These are phyloP conservation scores for Sorex araneus DNA, from an alignment of 2,113 vertebrate genomes.

Conservation along the genomic window DNA sequence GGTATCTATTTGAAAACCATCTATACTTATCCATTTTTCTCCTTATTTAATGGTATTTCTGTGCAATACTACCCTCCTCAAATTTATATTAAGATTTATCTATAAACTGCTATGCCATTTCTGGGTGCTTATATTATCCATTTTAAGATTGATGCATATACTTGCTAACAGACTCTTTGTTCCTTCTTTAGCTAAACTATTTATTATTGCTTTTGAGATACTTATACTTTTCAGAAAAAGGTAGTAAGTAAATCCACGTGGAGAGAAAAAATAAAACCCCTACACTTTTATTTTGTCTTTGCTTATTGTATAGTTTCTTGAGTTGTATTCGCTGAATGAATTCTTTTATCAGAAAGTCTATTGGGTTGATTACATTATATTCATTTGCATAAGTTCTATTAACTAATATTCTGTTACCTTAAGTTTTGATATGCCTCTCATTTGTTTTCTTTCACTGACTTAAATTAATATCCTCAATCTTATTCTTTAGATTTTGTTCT, in stretches of 20 bases:
- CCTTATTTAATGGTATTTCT: neutral
- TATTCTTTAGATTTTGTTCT: constrained; percentile 8
- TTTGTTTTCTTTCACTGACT: constrained; percentile 15
- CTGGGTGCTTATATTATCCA: neutral
- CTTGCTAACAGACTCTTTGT: constrained; percentile 22
- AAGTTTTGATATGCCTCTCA: neutral
- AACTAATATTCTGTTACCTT: constrained; percentile 38
- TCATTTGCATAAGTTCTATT: neutral
- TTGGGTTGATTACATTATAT: neutral
- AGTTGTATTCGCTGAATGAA: constrained; percentile 20
- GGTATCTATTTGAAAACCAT: constrained; percentile 55
- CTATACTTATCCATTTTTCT: neutral
- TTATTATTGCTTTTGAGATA: constrained; percentile 33
- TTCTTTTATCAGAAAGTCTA: neutral
- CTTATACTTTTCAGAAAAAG: neutral
- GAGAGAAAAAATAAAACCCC: constrained; percentile 14
- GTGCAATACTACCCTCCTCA: neutral
- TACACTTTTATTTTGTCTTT: constrained; percentile 13
- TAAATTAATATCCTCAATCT: constrained; percentile 2
- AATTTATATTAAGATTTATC: neutral
- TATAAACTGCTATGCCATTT: neutral
- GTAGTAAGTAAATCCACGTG: constrained; percentile 12
- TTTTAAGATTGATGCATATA: neutral
- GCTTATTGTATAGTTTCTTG: constrained; percentile 42
- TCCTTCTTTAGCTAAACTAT: constrained; percentile 43